Evolutionary conservation across 2,797 vertebrate genomes (phyloP).

Genomic region (Trachurus trachurus): DNA sequence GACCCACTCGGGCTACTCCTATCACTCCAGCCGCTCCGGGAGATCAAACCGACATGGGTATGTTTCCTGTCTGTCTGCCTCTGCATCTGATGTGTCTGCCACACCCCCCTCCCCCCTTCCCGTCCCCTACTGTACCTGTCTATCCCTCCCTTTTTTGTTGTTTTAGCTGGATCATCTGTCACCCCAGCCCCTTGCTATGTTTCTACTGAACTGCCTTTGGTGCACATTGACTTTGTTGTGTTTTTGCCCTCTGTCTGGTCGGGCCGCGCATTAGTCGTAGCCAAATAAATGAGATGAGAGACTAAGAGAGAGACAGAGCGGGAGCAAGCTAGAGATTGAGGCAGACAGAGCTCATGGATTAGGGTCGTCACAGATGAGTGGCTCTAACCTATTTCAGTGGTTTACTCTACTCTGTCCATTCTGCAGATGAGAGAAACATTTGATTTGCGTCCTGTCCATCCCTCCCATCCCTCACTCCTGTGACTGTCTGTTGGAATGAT

Average conservation of each 20-base stretch:
- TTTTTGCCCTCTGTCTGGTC: conserved; percentile 16
- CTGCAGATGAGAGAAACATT: conserved; percentile 47
- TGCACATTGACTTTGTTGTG: conserved; percentile 21
- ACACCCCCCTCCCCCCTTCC: too few relatives aligned
- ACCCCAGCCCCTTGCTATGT: neutral
- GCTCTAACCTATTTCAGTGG: conserved; percentile 74
- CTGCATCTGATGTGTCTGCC: conserved; percentile 24
- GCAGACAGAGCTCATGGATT: conserved; percentile 68
- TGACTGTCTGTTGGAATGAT: conserved; percentile 25
- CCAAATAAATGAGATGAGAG: conserved; percentile 43
- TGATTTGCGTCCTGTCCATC: conserved; percentile 3
- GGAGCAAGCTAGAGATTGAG: conserved; percentile 39
- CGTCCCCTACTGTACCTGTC: neutral
- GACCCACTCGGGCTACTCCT: conserved; percentile 95
- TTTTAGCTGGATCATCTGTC: conserved; percentile 19
- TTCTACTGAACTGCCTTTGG: conserved; percentile 12
- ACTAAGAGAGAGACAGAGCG: conserved; percentile 25
- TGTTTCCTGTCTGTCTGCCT: conserved; percentile 57
- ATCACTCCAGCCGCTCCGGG: conserved; percentile 94
- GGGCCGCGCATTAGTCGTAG: conserved; percentile 31
- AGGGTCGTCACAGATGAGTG: conserved; percentile 72
- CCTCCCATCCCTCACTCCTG: neutral
- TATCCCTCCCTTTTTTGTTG: neutral
- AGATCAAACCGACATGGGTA: conserved; percentile 96
- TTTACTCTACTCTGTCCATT: conserved; percentile 33